phyloP scores from a whole-genome alignment of 2,113 vertebrate species.

The Romanogobio albipinnatus region DNA sequence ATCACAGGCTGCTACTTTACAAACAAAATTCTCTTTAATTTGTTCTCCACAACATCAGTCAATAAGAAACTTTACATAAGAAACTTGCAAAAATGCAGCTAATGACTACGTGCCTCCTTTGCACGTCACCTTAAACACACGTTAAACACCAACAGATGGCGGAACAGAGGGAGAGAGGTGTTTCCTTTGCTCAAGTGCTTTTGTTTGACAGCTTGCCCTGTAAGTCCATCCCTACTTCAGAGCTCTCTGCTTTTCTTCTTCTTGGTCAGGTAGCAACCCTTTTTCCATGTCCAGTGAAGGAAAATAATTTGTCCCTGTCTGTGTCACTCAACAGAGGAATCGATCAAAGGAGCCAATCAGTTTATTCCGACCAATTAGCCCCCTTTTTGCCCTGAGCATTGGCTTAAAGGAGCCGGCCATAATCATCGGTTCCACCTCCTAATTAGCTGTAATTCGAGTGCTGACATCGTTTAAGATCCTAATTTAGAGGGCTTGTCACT shows the following conservation, averaged over 20 bases:
- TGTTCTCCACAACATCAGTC: neutral
- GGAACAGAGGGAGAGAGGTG: slow-evolving; percentile 47
- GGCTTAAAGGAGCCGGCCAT: slow-evolving; percentile 47
- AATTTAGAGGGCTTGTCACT: slow-evolving; percentile 45
- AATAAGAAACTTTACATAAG: slow-evolving; percentile 10
- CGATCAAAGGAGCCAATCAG: slow-evolving; percentile 66
- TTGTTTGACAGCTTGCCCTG: slow-evolving; percentile 40
- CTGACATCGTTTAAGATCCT: slow-evolving; percentile 47
- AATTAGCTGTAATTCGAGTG: slow-evolving; percentile 65
- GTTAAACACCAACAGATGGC: slow-evolving; percentile 56
- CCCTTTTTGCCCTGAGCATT: slow-evolving; percentile 42
- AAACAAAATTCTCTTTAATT: neutral
- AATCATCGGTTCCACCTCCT: slow-evolving; percentile 60
- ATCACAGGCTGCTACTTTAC: neutral
- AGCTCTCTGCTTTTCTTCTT: slow-evolving; percentile 35
- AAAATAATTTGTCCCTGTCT: slow-evolving; percentile 54
- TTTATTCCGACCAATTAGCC: slow-evolving; percentile 67
- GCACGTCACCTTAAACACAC: slow-evolving; percentile 33
- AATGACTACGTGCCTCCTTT: neutral
- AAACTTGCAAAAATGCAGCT: neutral
- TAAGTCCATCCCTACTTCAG: neutral
- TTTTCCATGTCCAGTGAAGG: slow-evolving; percentile 54
- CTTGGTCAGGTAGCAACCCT: slow-evolving; percentile 50
- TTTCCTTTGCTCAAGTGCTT: slow-evolving; percentile 27
- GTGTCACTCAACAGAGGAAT: slow-evolving; percentile 54